Conservation (phyloP, 2,113 vertebrate species). For the Hydrolagus affinis region DNA sequence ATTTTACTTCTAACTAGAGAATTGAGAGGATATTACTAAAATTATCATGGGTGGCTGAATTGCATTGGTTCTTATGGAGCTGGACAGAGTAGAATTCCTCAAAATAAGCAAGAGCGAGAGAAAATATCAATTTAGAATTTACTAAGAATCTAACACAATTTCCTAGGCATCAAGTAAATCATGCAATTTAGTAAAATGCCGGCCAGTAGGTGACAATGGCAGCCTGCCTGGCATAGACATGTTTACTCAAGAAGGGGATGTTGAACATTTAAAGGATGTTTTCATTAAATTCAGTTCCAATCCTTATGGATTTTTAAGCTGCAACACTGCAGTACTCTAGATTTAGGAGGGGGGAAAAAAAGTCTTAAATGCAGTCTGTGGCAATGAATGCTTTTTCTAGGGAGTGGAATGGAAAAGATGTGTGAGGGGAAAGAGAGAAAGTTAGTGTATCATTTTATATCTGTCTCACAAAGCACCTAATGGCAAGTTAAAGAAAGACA, state of each 20-base stretch:
- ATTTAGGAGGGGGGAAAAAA: background rate
- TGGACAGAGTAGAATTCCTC: no score
- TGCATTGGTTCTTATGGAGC: background rate
- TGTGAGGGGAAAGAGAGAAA: background rate
- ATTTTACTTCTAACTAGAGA: background rate
- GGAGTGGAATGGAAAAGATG: background rate
- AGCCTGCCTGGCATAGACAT: background rate
- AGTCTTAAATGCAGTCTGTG: background rate
- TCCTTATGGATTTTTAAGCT: background rate
- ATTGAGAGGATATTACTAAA: background rate
- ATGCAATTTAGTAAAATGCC: background rate
- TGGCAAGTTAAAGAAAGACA: background rate
- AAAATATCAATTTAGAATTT: no score
- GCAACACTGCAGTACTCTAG: background rate
- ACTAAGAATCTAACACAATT: background rate
- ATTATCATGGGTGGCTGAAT: constrained; percentile 2
- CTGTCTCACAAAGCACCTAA: background rate
- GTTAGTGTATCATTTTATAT: background rate
- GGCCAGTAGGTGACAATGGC: background rate
- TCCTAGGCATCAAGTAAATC: background rate
- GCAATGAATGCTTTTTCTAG: background rate
- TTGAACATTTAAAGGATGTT: background rate
- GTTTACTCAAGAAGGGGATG: background rate
- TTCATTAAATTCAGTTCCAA: background rate
- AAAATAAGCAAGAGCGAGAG: no score